A percentile compares a stretch with the other conserved stretches of the same genome.
Conservation (phyloP, 2,113 vertebrate genomes). For the Megaceryle maxima region DNA sequence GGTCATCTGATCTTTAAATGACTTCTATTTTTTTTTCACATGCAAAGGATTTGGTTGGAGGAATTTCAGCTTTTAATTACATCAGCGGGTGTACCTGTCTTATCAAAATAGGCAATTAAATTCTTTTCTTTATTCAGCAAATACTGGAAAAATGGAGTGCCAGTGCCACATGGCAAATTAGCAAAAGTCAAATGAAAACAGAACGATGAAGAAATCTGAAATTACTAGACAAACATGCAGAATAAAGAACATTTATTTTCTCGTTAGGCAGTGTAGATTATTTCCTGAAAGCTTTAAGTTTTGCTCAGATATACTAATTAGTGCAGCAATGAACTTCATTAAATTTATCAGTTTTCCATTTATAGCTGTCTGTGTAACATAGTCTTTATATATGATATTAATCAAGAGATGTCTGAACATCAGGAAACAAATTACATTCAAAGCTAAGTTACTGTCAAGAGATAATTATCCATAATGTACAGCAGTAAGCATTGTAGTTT, state of each 20-base stretch:
- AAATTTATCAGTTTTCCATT: conserved; percentile 3
- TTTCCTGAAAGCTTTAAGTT: background rate
- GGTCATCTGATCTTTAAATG: background rate
- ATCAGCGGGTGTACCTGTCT: background rate
- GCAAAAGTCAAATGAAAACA: background rate
- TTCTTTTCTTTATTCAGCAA: background rate
- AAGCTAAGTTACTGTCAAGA: background rate
- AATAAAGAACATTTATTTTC: background rate
- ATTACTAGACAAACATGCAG: background rate
- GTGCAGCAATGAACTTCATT: background rate
- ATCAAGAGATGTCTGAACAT: conserved; percentile 33
- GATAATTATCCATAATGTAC: background rate
- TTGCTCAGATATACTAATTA: conserved; percentile 1
- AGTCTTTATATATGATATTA: background rate
- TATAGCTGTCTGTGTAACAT: background rate
- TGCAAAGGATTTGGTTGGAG: background rate
- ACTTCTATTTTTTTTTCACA: background rate
- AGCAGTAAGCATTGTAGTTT: background rate
- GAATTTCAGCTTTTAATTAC: background rate
- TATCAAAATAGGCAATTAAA: background rate
- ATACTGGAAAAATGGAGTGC: background rate
- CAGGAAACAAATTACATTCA: background rate
- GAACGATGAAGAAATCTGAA: background rate
- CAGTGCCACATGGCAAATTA: background rate
- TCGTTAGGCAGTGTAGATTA: background rate